phyloP scores from a whole-genome alignment of 2,113 vertebrate genomes.

The Enhydra lutris region DNA sequence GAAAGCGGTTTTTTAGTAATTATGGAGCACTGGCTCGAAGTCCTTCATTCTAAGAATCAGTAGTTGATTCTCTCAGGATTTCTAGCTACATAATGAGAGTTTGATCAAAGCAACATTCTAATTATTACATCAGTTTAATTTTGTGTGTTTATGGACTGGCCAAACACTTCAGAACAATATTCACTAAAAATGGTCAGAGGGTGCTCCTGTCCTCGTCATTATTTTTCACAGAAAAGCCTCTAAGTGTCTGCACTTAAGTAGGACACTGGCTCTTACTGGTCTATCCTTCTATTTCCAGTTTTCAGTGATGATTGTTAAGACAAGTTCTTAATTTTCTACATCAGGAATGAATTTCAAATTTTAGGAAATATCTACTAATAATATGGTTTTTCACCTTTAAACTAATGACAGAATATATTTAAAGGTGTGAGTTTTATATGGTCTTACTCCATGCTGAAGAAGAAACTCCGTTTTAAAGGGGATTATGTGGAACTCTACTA shows the following conservation, averaged over 20 bases:
- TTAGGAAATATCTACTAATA: neutral
- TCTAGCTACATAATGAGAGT: neutral
- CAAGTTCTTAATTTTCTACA: neutral
- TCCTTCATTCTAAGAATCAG: neutral
- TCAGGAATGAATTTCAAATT: neutral
- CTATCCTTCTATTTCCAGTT: neutral
- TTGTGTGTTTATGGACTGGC: neutral
- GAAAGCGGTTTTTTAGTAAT: conserved; percentile 12
- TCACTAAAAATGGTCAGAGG: neutral
- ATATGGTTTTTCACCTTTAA: neutral
- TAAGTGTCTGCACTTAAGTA: neutral
- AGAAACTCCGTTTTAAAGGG: conserved; percentile 1
- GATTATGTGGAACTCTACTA: neutral
- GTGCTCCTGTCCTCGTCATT: neutral
- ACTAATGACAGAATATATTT: neutral
- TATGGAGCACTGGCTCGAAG: neutral
- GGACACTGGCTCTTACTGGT: neutral
- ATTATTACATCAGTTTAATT: neutral
- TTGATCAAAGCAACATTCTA: neutral
- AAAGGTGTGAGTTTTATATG: neutral
- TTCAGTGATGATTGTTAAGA: neutral
- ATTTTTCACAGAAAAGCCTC: neutral
- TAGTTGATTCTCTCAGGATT: neutral
- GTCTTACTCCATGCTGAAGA: neutral
- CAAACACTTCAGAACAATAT: conserved; percentile 10